Evolutionary conservation across 2,797 vertebrate genomes (phyloP).

Genomic region (Orientallactaga sibirica): DNA sequence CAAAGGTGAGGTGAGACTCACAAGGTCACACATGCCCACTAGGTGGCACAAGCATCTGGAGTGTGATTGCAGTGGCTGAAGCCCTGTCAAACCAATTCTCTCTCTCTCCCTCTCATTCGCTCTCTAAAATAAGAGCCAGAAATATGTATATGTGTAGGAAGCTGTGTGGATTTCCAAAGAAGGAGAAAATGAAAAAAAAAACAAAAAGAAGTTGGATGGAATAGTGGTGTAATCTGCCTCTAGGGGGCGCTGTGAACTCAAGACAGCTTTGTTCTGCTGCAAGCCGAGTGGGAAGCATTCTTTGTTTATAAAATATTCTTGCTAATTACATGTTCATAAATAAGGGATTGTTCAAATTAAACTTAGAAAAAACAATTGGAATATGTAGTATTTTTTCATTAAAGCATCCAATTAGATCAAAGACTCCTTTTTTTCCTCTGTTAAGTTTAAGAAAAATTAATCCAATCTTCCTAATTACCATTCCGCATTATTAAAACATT

Average conservation of each 20-base stretch:
- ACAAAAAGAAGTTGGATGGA: neutral
- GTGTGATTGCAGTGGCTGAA: too few species aligned
- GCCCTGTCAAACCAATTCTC: too few species aligned
- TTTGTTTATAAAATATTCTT: neutral
- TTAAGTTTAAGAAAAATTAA: neutral
- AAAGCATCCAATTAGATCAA: neutral
- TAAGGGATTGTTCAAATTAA: neutral
- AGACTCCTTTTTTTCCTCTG: neutral
- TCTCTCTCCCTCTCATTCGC: too few species aligned
- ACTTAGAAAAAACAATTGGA: neutral
- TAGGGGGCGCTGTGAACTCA: neutral
- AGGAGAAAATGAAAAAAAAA: neutral
- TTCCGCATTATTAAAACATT: constrained; percentile 21
- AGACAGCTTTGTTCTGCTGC: neutral
- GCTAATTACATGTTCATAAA: neutral
- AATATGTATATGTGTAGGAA: neutral
- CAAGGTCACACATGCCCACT: too few species aligned
- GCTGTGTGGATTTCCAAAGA: neutral
- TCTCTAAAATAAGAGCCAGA: neutral
- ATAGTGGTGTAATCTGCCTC: neutral
- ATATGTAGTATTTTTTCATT: neutral
- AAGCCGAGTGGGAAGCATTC: neutral
- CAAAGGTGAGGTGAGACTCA: too few species aligned
- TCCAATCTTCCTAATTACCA: neutral
- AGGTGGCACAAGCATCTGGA: too few species aligned